Conservation (phyloP, 2,888 invertebrate species). For the Lasioglossum vierecki region DNA sequence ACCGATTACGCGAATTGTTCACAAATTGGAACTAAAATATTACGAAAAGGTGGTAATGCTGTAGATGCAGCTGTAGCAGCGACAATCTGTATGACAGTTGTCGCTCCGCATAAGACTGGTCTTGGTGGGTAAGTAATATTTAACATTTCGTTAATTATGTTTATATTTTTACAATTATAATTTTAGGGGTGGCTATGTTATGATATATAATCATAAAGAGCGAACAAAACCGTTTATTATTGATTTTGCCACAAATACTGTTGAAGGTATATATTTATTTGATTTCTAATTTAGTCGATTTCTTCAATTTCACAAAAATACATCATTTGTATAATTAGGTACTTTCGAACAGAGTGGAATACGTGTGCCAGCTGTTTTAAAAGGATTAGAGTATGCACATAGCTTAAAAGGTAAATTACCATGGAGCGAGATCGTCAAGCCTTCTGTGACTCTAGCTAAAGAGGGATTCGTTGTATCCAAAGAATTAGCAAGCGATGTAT, state of each 20-base stretch:
- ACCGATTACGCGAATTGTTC: constrained; percentile 90
- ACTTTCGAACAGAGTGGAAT: constrained; percentile 60
- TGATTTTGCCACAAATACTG: constrained; percentile 85
- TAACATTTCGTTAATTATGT: constrained; percentile 20
- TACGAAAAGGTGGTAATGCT: constrained; percentile 90
- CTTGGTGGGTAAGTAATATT: constrained; percentile 89
- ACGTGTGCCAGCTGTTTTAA: constrained; percentile 86
- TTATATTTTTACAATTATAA: constrained; percentile 26
- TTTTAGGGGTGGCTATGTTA: constrained; percentile 89
- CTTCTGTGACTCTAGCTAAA: constrained; percentile 86
- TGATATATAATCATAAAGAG: constrained; percentile 89
- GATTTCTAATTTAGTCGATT: neutral
- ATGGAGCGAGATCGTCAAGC: constrained; percentile 87
- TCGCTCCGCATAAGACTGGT: constrained; percentile 90
- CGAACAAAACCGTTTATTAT: constrained; percentile 85
- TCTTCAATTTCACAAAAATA: neutral
- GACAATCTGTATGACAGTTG: constrained; percentile 90
- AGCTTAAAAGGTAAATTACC: constrained; percentile 85
- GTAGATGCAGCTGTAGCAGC: constrained; percentile 91
- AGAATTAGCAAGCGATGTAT: constrained; percentile 84
- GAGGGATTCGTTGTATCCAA: constrained; percentile 85
- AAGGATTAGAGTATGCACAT: constrained; percentile 87
- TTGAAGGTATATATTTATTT: constrained; percentile 69
- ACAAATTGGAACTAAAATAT: constrained; percentile 88
- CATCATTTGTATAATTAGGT: constrained; percentile 49